Base-by-base conservation (phyloP, 2,888 invertebrate species). In the Perizoma affinitatum region DNA sequence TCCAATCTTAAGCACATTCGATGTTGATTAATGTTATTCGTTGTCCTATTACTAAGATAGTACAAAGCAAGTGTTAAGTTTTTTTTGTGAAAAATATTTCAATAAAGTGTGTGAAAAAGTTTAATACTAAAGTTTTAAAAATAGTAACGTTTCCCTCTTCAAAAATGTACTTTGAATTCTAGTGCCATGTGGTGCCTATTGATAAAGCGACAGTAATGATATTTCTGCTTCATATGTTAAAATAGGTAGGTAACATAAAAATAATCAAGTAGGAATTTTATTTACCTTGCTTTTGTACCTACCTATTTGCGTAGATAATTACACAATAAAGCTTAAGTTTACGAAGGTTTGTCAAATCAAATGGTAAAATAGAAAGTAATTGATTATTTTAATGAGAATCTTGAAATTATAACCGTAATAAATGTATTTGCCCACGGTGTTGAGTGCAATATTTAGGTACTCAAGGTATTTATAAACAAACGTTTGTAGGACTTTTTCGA, bases 51-150 rank as follows among this genome's bases (percentile, higher is more conserved):
- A 54, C 58, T 49, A 38, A 3, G 51, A 41, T 55, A 59, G 56
- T 63, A 62, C 58, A 62, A 60, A 57, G 50, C 58, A 54, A 60
- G 60, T 48, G 7, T 49, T 53, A 50, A 36, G 33, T 10, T 52
- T 45, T 33, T 47, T 58, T 52, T 58, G 38, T 42, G 9, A 41
- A 22, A 5, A 43, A 52, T 6, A 22, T 5, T 45, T 45, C n/a
- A 56, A 50, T 56, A 44, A 45, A 40, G n/a, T 40, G 45, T 52
- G 46, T 42, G 47, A 34, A 9, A 44, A 44, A 35, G 5, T 6
- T 4, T 11, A 44, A 2, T 22, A 2, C 22, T 22, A 22, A 22
- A 22, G 22, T 22, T 22, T 22, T 22, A 1, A 22, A 2, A 22
- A 2, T 22, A 22, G 22, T 22, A 22, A 22, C 22, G 22, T 22